Base-by-base conservation (phyloP, 2,797 vertebrate species). In the Cynodonichthys magdalenae region DNA sequence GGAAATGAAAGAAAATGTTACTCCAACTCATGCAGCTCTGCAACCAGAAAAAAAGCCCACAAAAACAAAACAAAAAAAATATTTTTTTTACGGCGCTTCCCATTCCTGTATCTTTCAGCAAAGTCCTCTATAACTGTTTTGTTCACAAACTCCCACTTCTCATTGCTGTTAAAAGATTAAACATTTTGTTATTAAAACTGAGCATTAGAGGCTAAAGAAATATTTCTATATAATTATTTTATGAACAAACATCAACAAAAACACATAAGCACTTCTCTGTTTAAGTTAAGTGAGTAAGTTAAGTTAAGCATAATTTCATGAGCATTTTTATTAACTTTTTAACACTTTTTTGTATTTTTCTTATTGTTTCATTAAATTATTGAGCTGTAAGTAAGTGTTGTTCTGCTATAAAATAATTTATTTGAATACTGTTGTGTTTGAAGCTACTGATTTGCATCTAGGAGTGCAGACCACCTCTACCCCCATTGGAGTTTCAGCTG, bases 401-500 rank as follows among this genome's bases (percentile, higher is more conserved):
- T 47, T 19, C 52, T 73, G 31, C 52, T 53, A 10, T 75, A 63
- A 61, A 36, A 39, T 61, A 19, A 74, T 69, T 75, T 77, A 66
- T 74, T 56, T 61, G 19, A 69, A 48, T 58, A 19, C 39, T 8
- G 29, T 61, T 55, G 15, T 54, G 62, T 74, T 59, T 52, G 36
- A 61, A 45, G 54, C 57, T 71, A 44, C 51, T 17, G 74, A 51
- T 47, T 69, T 55, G 31, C 42, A 53, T 62, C 65, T 61, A 63
- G 49, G 49, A 51, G 63, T 36, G 60, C 53, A 73, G 76, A 68
- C 79, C 78, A 61, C 71, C 50, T 59, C 52, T 49, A 29, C 57
- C 54, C 60, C 49, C 17, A 3, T 53, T 69, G 74, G 59, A 76
- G 83, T 80, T 87, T 83, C 80, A 89, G 79, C 65, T 83, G 60